Evolutionary conservation across 1,140 invertebrate species (phyloP), one percentile per base, ranked within the genome.

Genomic region (Saccostrea echinata): DNA sequence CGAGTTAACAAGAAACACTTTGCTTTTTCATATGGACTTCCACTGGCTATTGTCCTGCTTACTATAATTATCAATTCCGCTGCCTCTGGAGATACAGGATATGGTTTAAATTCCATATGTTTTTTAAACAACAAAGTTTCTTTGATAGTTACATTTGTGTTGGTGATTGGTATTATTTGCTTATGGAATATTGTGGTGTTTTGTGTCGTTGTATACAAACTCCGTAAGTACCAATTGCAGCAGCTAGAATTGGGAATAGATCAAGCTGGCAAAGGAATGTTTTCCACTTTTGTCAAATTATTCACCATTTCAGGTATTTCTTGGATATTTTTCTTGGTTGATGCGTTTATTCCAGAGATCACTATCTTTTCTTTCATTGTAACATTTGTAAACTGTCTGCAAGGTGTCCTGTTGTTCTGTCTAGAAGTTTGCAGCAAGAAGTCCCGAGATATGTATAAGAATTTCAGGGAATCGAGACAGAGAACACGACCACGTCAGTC

Each of bases 361-460:
- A 76, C 68, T 12, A 1, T 76, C 30, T 76, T 76, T 33, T 76
- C 68, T 1, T 76, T 76, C 27, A 3, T 76, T 30, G 68, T 76
- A 16, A 76, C 68, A 76, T 76, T 76, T 76, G 68, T 76, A 12
- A 76, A 76, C 27, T 76, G 68, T 76, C 27, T 76, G 13, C 68
- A 76, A 16, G 68, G 68, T 18, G 68, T 76, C 27, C 27, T 76
- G 30, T 27, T 76, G 27, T 76, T 76, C 30, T 76, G 24, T 11
- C 27, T 76, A 2, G 68, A 76, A 76, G 68, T 76, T 8, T 76
- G 68, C 27, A 33, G 16, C 1, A 76, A 76, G 27, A 76, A 76
- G 33, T 76, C 68, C 27, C 33, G 68, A 33, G 27, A 35, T 8
- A 33, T 76, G 27, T 76, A 76, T 13, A 76, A 76, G 27, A 18